These are phyloP conservation scores for Cryptophagus acutangulus DNA, from an alignment of 2,888 invertebrate genomes.

Conservation along the genomic window DNA sequence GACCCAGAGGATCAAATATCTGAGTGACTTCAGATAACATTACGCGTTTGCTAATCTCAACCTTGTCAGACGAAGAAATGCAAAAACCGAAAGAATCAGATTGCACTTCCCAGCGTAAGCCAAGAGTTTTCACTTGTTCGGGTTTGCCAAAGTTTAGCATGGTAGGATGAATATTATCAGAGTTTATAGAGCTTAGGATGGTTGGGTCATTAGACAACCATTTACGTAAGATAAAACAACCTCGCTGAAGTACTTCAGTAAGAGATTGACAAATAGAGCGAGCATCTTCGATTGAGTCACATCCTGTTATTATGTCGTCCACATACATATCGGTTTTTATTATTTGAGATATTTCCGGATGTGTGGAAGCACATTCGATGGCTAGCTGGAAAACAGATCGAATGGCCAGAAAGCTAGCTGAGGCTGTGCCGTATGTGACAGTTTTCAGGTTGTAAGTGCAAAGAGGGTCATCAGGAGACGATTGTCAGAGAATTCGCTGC, in stretches of 20 bases:
- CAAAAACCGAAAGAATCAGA: background rate
- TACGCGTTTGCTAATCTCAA: constrained; percentile 7
- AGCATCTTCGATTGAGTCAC: too few relatives aligned
- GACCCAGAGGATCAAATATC: constrained; percentile 20
- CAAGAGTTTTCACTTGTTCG: background rate
- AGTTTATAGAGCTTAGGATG: background rate
- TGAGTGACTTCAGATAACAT: constrained; percentile 13
- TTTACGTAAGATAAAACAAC: too few relatives aligned
- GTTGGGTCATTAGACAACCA: background rate
- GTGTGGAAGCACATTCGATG: background rate
- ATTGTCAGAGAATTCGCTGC: constrained; percentile 1
- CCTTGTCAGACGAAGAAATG: background rate
- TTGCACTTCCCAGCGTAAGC: background rate
- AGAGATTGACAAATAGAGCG: too few relatives aligned
- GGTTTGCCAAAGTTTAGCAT: background rate
- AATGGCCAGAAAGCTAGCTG: constrained; percentile 2
- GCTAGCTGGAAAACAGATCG: constrained; percentile 3
- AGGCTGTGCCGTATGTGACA: constrained; percentile 13
- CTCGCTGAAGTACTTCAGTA: background rate
- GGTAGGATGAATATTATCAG: background rate
- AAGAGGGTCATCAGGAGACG: background rate
- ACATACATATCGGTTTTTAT: constrained; percentile 1
- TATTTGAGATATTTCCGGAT: background rate
- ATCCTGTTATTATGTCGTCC: background rate
- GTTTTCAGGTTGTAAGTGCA: constrained; percentile 9